Conservation (phyloP, 2,888 invertebrate species). For the Lasioglossum figueresi region DNA sequence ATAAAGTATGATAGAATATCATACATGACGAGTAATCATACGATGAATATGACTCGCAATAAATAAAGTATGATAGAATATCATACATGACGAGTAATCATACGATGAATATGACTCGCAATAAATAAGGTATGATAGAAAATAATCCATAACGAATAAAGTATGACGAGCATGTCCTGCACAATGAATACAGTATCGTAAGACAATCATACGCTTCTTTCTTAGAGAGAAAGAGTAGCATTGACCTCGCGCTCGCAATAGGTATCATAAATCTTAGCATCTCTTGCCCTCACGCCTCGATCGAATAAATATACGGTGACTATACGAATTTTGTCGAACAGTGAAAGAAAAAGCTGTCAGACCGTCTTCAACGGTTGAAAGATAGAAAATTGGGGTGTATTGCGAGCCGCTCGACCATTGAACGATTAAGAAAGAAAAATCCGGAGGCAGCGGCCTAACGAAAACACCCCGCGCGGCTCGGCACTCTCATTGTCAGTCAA, state of each 20-base stretch:
- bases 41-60: too few relatives aligned
- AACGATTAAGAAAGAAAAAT: neutral
- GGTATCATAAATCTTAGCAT: neutral
- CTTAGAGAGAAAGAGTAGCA: neutral
- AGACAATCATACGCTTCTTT: neutral
- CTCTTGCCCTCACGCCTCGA: too few relatives aligned
- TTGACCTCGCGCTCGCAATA: neutral
- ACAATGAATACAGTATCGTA: neutral
- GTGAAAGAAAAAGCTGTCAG: neutral
- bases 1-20: too few relatives aligned
- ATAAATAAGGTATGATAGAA: too few relatives aligned
- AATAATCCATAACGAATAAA: too few relatives aligned
- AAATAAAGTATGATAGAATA: too few relatives aligned
- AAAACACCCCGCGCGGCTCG: neutral
- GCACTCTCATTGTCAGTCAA: conserved; percentile 3
- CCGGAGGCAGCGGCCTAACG: neutral
- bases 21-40: too few relatives aligned
- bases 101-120: too few relatives aligned
- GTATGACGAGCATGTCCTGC: too few relatives aligned
- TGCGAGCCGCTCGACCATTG: neutral
- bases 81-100: too few relatives aligned
- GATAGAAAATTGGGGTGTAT: neutral
- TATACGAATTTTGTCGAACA: neutral
- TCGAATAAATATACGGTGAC: too few relatives aligned
- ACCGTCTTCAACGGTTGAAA: neutral